Conservation (phyloP, 1,140 invertebrate species). For the Lordiphosa stackelbergi region DNA sequence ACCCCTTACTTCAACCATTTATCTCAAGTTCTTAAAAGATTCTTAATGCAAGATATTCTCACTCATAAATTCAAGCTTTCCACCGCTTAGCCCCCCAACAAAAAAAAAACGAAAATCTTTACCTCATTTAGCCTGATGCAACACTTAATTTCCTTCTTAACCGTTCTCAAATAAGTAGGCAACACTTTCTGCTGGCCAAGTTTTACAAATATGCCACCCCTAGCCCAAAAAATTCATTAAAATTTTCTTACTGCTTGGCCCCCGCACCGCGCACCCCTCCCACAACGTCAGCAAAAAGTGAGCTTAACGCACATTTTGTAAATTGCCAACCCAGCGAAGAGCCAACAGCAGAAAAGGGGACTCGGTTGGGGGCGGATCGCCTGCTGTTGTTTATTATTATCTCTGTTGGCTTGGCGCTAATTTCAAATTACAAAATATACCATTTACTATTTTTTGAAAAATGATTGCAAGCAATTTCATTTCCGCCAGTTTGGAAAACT, state of each 20-base stretch:
- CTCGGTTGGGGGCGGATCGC: conserved; percentile 6
- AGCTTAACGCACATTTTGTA: conserved; percentile 67
- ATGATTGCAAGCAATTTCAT: conserved; percentile 74
- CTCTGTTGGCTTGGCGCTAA: conserved; percentile 50
- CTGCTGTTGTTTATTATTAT: conserved; percentile 70
- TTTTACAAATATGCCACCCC: conserved; percentile 3
- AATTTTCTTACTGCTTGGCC: conserved; percentile 15
- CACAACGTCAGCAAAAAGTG: conserved; percentile 24
- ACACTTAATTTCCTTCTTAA: conserved; percentile 35
- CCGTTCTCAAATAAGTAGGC: conserved; percentile 39
- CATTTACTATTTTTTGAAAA: conserved; percentile 72
- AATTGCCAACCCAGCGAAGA: conserved; percentile 33
- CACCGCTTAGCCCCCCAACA: no score
- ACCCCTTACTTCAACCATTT: no score
- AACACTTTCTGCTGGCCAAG: conserved; percentile 44
- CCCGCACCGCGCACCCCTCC: no score
- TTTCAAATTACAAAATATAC: conserved; percentile 71
- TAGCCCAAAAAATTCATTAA: conserved; percentile 56
- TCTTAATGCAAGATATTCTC: no score
- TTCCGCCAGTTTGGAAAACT: conserved; percentile 64
- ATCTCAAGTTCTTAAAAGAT: no score
- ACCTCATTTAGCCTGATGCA: conserved; percentile 22
- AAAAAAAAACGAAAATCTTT: no score
- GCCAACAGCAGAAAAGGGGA: no score
- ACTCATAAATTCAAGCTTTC: no score